Base-by-base conservation (phyloP, 2,113 vertebrate species). In the Syngnathoides biaculeatus region DNA sequence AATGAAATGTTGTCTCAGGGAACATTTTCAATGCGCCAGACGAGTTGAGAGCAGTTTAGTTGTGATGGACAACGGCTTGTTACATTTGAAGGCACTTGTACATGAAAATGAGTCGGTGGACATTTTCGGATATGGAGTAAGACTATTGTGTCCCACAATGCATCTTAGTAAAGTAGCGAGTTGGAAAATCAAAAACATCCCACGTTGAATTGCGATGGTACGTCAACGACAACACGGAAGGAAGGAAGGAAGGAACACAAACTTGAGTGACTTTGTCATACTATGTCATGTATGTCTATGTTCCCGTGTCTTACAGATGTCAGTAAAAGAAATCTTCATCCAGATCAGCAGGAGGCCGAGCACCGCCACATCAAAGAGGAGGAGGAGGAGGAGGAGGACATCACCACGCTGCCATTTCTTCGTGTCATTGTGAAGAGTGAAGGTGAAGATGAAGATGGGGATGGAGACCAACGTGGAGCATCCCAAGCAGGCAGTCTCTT, bases 331-430 rank as follows among this genome's bases (percentile, higher is more conserved):
- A 20, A 52, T 52, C 20, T 22, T 22, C 48, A 52, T 52, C 2
- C 48, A 11, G 48, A 52, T 2, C 20, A 22, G 48, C 8, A 52
- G 48, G 48, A 1, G 20, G 8, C 3, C 8, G 20, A 22, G 20
- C n/a, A 9, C 8, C 20, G 8, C 20, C 48, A 52, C 14, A 52
- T 52, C 14, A 52, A 52, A 52, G 48, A 52, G 20, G 48, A 52
- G 11, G 48, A 52, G 48, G 48, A 52, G 48, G 48, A 52, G n/a
- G 48, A 52, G n/a, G 48, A 52, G 48, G 48, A 52, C n/a, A 52
- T 52, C 8, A 22, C 48, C 8, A 9, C 48, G 2, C 20, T 22
- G 48, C 48, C 48, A 9, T 52, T 52, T 52, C n/a, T 52, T 22
- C 48, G 48, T n/a, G 20, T 52, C 48, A 52, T 52, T 3, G 48